Percentiles rank a stretch among this genome's conserved stretches.
Evolutionary conservation across 2,888 invertebrate species (phyloP).

Genomic region (Hetaerina titia): DNA sequence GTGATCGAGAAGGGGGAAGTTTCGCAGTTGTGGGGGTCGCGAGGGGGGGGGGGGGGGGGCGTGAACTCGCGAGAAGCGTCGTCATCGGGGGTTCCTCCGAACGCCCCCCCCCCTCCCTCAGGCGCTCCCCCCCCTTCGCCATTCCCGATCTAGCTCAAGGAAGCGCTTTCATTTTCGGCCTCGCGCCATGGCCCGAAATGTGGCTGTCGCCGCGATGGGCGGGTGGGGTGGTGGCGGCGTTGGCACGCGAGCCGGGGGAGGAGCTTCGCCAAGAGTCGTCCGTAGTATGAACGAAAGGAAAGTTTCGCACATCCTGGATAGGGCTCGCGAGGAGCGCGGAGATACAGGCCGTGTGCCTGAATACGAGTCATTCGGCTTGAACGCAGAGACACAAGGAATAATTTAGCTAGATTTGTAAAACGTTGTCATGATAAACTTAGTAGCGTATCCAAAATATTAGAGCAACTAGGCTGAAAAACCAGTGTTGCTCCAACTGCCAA

Average conservation of each 20-base stretch:
- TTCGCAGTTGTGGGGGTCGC: background rate
- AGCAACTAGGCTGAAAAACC: no score
- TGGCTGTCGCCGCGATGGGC: background rate
- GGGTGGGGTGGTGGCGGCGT: background rate
- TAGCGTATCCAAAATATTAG: no score
- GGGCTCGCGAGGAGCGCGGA: no score
- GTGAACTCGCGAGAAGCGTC: background rate
- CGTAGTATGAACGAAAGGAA: no score
- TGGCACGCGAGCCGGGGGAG: background rate
- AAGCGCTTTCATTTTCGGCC: slow-evolving; percentile 32
- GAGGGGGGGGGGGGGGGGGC: background rate
- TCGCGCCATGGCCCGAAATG: background rate
- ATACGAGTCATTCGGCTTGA: no score
- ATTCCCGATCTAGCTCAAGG: slow-evolving; percentile 16
- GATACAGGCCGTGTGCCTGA: no score
- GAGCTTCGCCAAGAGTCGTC: background rate
- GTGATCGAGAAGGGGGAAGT: background rate
- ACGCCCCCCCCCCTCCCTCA: background rate
- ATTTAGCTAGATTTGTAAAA: no score
- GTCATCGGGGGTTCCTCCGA: background rate
- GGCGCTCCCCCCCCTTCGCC: background rate
- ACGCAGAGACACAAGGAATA: no score
- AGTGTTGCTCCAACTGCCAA: no score
- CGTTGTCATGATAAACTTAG: no score
- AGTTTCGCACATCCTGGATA: no score